Evolutionary conservation across 2,113 vertebrate species (phyloP).

Genomic region (Hippoglossus stenolepis): DNA sequence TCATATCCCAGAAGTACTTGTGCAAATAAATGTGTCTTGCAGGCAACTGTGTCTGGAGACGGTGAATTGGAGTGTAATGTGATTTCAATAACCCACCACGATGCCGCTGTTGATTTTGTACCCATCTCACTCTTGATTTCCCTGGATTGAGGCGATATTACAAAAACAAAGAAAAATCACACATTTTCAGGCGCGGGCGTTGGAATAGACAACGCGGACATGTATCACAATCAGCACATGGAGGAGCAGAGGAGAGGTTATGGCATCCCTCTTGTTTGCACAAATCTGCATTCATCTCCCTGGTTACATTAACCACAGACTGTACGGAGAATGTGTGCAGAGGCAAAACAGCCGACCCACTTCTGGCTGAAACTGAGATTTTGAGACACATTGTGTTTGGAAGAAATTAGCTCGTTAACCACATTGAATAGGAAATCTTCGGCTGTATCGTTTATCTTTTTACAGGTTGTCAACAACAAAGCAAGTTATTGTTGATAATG

Average conservation of each 20-base stretch:
- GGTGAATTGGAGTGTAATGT: constrained; percentile 19
- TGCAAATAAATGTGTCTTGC: constrained; percentile 42
- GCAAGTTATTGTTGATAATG: constrained; percentile 9
- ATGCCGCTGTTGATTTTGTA: constrained; percentile 33
- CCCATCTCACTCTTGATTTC: constrained; percentile 28
- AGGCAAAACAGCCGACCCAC: constrained; percentile 48
- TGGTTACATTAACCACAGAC: constrained; percentile 41
- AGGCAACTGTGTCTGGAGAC: constrained; percentile 39
- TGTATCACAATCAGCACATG: constrained; percentile 23
- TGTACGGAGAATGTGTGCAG: constrained; percentile 31
- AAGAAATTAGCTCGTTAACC: constrained; percentile 43
- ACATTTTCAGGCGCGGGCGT: constrained; percentile 6
- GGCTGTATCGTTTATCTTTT: constrained; percentile 41
- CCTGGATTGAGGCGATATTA: constrained; percentile 25
- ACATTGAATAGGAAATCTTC: constrained; percentile 44
- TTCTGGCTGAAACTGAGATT: constrained; percentile 46
- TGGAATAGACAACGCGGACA: constrained; percentile 9
- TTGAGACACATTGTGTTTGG: constrained; percentile 40
- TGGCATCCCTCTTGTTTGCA: constrained; percentile 5
- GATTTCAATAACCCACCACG: constrained; percentile 39
- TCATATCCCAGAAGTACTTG: constrained; percentile 45
- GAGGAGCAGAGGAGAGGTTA: constrained; percentile 10
- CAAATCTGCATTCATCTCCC: constrained; percentile 34
- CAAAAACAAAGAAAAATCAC: constrained; percentile 5
- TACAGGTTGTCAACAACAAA: constrained; percentile 11